Evolutionary conservation across 92 coral and sea anemone genomes (phyloP), one percentile per base, ranked within the genome.

Genomic region (Bergia puertoricense): DNA sequence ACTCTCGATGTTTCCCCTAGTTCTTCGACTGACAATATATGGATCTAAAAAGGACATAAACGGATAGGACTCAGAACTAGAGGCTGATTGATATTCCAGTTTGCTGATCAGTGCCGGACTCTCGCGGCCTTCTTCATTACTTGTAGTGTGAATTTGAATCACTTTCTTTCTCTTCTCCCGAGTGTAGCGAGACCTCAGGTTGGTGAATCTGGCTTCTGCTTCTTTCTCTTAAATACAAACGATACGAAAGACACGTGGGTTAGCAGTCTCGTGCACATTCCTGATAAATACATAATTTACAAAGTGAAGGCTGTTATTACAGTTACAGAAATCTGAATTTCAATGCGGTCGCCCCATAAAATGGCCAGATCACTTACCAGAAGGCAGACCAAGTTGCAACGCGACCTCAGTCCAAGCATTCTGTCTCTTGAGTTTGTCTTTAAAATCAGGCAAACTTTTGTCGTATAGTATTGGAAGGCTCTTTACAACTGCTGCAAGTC

Each of bases 151-250:
- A 8, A 48, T 38, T 41, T 80, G 85, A 80, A 80, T 80, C 30
- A 56, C 20, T 11, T 45, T 84, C 87, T 84, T 84, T 69, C 87
- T 69, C 43, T 84, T 84, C 23, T 71, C 87, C 7, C 87, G 77
- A 8, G 87, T 84, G 48, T 84, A 84, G 41, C 87, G 87, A 69
- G 87, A 69, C 8, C 87, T 38, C 14, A 84, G 44, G 43, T 84
- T 84, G 44, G 87, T 69, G 66, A 84, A 84, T 56, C 87, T 84
- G 23, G 87, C 77, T 43, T 84, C 87, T 84, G 87, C 87, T 69
- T 84, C 87, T 71, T 84, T 84, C 43, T 84, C 87, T 84, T 84
- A 68, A 71, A 69, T 48, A 44, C 38, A 30, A 84, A 84, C 46
- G 79, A 76, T 76, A 42, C 36, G 46, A 80, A 79, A 79, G 11